These are phyloP conservation scores for western clawed frog (Xenopus tropicalis) DNA, from an alignment of 2,113 vertebrate genomes.

Conservation along the genomic window DNA sequence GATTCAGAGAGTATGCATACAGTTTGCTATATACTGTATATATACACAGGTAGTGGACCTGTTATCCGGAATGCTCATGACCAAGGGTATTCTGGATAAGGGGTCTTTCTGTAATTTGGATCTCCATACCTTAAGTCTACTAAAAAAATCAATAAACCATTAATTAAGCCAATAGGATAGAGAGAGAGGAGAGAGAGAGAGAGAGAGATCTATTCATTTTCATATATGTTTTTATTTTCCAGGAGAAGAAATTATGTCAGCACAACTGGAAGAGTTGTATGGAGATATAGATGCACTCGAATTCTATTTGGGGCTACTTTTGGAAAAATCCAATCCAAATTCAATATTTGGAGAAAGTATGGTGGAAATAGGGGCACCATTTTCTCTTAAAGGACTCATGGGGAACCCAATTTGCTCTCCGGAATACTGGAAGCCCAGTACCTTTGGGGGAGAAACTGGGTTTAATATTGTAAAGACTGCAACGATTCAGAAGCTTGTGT, in stretches of 20 bases:
- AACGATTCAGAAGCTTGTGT: slow-evolving; percentile 79
- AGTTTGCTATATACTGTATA: too few relatives aligned
- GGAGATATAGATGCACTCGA: slow-evolving; percentile 91
- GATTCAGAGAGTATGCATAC: too few relatives aligned
- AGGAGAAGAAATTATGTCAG: slow-evolving; percentile 77
- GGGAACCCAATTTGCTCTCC: slow-evolving; percentile 95
- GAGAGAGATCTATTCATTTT: too few relatives aligned
- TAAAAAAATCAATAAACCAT: too few relatives aligned
- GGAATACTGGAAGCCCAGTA: slow-evolving; percentile 93
- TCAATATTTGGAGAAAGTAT: slow-evolving; percentile 93
- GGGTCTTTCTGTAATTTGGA: too few relatives aligned
- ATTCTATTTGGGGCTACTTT: slow-evolving; percentile 78
- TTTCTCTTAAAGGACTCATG: slow-evolving; percentile 92
- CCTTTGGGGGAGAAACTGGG: slow-evolving; percentile 83
- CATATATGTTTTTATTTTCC: slow-evolving; percentile 1
- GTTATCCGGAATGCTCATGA: too few relatives aligned
- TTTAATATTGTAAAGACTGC: slow-evolving; percentile 84
- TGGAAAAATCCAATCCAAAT: slow-evolving; percentile 74
- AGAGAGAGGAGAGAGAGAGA: too few relatives aligned
- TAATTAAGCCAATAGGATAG: too few relatives aligned
- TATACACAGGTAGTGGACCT: too few relatives aligned
- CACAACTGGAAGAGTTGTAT: slow-evolving; percentile 79
- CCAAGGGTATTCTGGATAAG: too few relatives aligned
- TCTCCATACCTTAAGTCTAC: too few relatives aligned
- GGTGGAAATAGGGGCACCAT: slow-evolving; percentile 91